A percentile compares a stretch with the other conserved stretches of the same genome.
These are phyloP conservation scores for Ptychobarbus kaznakovi DNA, from an alignment of 2,797 vertebrate species.

Conservation along the genomic window DNA sequence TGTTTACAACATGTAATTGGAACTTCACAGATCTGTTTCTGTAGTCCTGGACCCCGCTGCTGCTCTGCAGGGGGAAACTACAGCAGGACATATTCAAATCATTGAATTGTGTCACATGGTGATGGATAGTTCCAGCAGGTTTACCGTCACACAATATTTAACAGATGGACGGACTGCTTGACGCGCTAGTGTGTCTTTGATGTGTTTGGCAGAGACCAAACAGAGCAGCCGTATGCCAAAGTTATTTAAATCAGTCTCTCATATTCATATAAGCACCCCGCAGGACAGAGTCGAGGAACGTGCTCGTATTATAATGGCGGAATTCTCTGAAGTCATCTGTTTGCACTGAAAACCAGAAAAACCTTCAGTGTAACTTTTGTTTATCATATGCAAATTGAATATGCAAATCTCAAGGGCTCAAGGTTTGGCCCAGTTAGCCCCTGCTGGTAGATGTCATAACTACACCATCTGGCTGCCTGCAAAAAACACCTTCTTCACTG, in stretches of 20 bases:
- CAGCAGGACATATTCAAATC: slow-evolving; percentile 41
- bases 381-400: neutral
- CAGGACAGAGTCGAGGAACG: neutral
- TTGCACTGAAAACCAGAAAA: neutral
- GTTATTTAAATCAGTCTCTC: slow-evolving; percentile 35
- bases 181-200: slow-evolving; percentile 49
- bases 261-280: neutral
- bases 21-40: slow-evolving; percentile 7
- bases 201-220: slow-evolving; percentile 67
- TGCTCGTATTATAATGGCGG: neutral
- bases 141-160: slow-evolving; percentile 42
- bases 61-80: slow-evolving; percentile 31
- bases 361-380: neutral
- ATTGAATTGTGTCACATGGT: slow-evolving; percentile 31
- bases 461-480: neutral
- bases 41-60: neutral
- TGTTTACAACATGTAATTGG: slow-evolving; percentile 1
- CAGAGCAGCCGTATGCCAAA: slow-evolving; percentile 64
- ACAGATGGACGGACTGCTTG: slow-evolving; percentile 57
- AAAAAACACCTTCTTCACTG: neutral
- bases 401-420: neutral
- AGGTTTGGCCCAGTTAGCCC: neutral
- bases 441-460: neutral
- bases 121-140: slow-evolving; percentile 40
- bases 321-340: neutral